Evolutionary conservation across 2,888 invertebrate species (phyloP).

Genomic region (Leptarthrus brevirostris): DNA sequence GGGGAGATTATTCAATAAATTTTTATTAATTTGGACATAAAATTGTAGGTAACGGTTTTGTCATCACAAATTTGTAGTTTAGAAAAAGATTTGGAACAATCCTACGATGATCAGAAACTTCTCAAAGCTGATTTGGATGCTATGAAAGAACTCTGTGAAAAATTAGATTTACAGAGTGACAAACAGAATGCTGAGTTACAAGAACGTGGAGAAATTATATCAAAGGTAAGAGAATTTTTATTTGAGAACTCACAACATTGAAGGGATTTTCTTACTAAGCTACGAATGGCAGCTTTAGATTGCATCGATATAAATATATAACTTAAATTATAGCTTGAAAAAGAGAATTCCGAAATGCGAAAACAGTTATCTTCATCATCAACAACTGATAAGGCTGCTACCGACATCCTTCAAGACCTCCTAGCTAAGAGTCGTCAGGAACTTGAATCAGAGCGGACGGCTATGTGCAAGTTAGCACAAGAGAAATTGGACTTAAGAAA

Average conservation of each 20-base stretch:
- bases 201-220: slow-evolving; percentile 67
- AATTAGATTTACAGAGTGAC: slow-evolving; percentile 77
- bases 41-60: slow-evolving; percentile 64
- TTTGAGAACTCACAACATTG: no score
- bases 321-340: slow-evolving; percentile 31
- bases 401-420: slow-evolving; percentile 71
- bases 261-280: no score
- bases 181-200: slow-evolving; percentile 70
- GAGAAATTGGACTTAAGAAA: slow-evolving; percentile 61
- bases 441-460: slow-evolving; percentile 66
- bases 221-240: slow-evolving; percentile 62
- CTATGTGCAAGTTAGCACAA: slow-evolving; percentile 59
- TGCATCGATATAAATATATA: no score
- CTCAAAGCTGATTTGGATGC: slow-evolving; percentile 73
- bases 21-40: no score
- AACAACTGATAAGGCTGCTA: slow-evolving; percentile 65
- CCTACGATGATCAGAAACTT: slow-evolving; percentile 70
- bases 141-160: slow-evolving; percentile 72
- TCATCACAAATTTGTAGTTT: slow-evolving; percentile 72
- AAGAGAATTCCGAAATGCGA: slow-evolving; percentile 19
- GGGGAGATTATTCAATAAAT: no score
- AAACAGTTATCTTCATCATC: not conserved
- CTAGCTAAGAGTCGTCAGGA: slow-evolving; percentile 71
- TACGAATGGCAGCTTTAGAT: no score
- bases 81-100: slow-evolving; percentile 74